Base-by-base conservation (phyloP, 2,888 invertebrate genomes). In the Furcula furcula region DNA sequence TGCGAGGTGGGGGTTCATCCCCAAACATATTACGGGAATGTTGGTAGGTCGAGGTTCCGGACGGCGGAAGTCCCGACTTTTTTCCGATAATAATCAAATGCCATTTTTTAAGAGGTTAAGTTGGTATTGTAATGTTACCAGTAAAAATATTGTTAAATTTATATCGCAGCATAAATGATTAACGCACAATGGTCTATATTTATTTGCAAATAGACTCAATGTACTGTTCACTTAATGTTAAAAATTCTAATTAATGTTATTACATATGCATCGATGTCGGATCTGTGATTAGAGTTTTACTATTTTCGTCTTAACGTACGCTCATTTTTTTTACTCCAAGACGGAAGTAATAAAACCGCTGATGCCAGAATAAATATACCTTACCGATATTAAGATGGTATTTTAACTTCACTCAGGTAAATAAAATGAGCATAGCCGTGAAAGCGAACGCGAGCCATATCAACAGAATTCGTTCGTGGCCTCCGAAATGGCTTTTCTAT, bases 401-500 rank as follows among this genome's bases (percentile, higher is more conserved):
- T 64, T 69, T 62, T 65, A 69, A 65, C 65, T 69, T 52, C 52
- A 46, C 60, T 46, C 49, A 64, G 61, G 67, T 77, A 77, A 74
- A 79, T 76, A 76, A 76, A 79, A 76, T 71, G 73, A 79, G 79
- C 73, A 78, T 76, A 77, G 68, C 78, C 76, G 74, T 76, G 74
- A 78, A 79, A 77, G 65, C 65, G 68, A 73, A 74, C 65, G 61
- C 59, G 68, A 68, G 66, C 58, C 68, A 67, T 73, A 77, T 78
- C 79, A 78, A 78, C 79, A 76, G 74, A 62, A 77, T 78, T 73
- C 80, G 73, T 67, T 74, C 70, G 62, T 58, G 63, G 65, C 76
- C 72, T 69, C 73, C 68, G 76, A 81, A 86, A 88, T 88, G 81
- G 84, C 76, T 87, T 88, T 87, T 83, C 87, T 86, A 88, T 88